phyloP scores from a whole-genome alignment of 2,888 invertebrate species.

The Sarcophaga rosellei region DNA sequence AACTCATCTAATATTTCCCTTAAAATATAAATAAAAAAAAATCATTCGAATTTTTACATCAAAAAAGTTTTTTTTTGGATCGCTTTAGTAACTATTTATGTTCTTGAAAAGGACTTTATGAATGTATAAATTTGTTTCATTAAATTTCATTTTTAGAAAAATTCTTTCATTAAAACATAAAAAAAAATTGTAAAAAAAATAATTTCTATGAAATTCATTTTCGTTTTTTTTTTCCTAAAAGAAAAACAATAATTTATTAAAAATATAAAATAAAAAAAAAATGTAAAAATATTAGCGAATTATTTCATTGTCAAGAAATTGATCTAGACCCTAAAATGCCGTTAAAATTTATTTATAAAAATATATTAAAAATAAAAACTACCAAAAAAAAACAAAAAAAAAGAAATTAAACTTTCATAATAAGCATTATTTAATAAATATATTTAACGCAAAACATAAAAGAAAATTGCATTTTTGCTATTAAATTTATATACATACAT shows the following conservation, averaged over 20 bases:
- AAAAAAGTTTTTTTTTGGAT: too few species aligned
- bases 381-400: constrained; percentile 39
- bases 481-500: constrained; percentile 46
- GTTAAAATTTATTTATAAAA: constrained; percentile 47
- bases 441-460: not conserved
- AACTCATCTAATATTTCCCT: too few species aligned
- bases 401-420: constrained; percentile 5
- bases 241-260: constrained; percentile 12
- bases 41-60: too few species aligned
- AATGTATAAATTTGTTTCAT: constrained; percentile 1
- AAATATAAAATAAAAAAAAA: constrained; percentile 21
- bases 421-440: constrained; percentile 7
- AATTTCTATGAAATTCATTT: constrained; percentile 65
- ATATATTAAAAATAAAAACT: constrained; percentile 30
- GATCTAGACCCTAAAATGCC: constrained; percentile 16
- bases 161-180: not conserved
- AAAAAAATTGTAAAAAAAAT: constrained; percentile 10
- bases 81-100: too few species aligned
- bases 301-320: constrained; percentile 43
- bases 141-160: not conserved
- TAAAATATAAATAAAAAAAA: too few species aligned
- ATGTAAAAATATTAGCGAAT: constrained; percentile 50
- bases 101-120: not conserved
- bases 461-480: constrained; percentile 45
- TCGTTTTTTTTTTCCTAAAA: constrained; percentile 26